Evolutionary conservation across 2,113 vertebrate species (phyloP).

Genomic region (Xiphophorus hellerii): DNA sequence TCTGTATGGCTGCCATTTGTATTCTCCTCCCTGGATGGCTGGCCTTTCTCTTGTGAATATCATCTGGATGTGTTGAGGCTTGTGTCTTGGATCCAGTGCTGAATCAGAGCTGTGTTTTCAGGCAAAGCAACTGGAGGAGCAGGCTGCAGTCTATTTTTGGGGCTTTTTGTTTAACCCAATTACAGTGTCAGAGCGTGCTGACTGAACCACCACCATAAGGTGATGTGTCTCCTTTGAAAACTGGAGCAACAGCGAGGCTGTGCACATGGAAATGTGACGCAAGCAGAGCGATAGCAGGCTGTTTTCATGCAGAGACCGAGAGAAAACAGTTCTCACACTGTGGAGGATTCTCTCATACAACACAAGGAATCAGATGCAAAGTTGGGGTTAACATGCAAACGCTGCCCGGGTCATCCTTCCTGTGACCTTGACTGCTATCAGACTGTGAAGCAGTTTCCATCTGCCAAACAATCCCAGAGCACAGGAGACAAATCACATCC

Average conservation of each 20-base stretch:
- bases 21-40: conserved; percentile 38
- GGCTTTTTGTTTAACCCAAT: conserved; percentile 71
- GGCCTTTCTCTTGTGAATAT: conserved; percentile 39
- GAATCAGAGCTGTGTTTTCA: conserved; percentile 45
- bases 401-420: conserved; percentile 12
- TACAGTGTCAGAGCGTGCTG: conserved; percentile 42
- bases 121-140: conserved; percentile 39
- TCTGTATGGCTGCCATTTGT: conserved; percentile 25
- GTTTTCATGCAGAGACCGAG: conserved; percentile 9
- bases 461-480: conserved; percentile 34
- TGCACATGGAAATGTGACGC: conserved; percentile 37
- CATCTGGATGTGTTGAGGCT: conserved; percentile 53
- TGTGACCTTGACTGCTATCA: conserved; percentile 37
- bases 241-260: conserved; percentile 37
- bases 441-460: conserved; percentile 21
- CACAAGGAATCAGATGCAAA: conserved; percentile 8
- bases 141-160: conserved; percentile 65
- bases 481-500: conserved; percentile 36
- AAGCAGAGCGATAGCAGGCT: conserved; percentile 20
- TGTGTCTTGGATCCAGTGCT: conserved; percentile 43
- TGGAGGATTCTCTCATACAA: conserved; percentile 1
- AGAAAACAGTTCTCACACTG: conserved; percentile 17
- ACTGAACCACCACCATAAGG: conserved; percentile 47
- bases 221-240: conserved; percentile 50
- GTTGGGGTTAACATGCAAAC: conserved; percentile 28